Percentiles rank a stretch among this genome's conserved stretches.
Evolutionary conservation across 2,888 invertebrate genomes (phyloP).

Genomic region (Epistrophe grossulariae): DNA sequence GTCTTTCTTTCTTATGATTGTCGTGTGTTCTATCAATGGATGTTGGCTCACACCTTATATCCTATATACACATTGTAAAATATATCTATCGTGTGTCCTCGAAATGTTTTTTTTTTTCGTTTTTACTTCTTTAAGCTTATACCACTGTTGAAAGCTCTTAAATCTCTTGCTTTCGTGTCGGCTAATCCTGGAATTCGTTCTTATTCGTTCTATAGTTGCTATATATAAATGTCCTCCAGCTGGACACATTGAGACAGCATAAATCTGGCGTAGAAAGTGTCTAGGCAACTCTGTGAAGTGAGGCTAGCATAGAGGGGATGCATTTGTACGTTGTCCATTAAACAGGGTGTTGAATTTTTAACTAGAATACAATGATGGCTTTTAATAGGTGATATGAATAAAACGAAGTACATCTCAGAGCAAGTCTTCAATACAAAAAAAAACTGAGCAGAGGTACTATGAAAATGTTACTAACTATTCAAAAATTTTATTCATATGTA

Average conservation of each 20-base stretch:
- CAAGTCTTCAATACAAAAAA: too few species aligned
- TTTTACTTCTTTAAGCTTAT: constrained; percentile 56
- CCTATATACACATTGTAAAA: not conserved
- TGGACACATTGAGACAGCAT: constrained; percentile 48
- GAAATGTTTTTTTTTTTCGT: constrained; percentile 22
- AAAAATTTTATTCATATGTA: too few species aligned
- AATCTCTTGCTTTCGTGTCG: constrained; percentile 84
- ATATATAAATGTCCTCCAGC: constrained; percentile 23
- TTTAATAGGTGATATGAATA: too few species aligned
- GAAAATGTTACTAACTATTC: too few species aligned
- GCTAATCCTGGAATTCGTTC: constrained; percentile 81
- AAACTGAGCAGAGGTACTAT: too few species aligned
- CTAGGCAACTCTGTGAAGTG: constrained; percentile 25
- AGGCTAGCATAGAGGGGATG: not conserved
- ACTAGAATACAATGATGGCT: not conserved
- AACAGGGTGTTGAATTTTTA: constrained; percentile 1
- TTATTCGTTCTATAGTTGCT: constrained; percentile 25
- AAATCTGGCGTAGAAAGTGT: constrained; percentile 62
- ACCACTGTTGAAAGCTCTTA: constrained; percentile 81
- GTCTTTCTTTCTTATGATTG: constrained; percentile 15
- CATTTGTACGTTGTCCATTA: not conserved
- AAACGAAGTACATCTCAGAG: too few species aligned
- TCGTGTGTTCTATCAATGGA: not conserved
- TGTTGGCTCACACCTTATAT: constrained; percentile 13
- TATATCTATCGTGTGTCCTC: constrained; percentile 15